These are phyloP conservation scores for Cephus nigrinus DNA, from an alignment of 2,888 invertebrate genomes.

Conservation along the genomic window DNA sequence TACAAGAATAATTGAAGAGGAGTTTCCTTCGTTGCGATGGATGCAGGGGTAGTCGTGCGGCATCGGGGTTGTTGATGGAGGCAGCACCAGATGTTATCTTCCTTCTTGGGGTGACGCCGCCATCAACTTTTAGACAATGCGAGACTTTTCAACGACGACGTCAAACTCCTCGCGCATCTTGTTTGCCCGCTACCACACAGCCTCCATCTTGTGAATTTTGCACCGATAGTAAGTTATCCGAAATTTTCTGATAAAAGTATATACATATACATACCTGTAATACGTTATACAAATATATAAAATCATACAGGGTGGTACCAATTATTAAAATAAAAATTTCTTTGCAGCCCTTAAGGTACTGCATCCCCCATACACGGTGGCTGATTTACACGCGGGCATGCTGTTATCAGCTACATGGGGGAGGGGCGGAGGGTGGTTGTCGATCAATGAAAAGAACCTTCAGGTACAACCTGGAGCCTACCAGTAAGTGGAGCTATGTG, in stretches of 20 bases:
- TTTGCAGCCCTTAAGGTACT: not conserved
- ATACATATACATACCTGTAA: too few species aligned
- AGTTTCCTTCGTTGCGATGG: constrained; percentile 54
- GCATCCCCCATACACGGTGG: too few species aligned
- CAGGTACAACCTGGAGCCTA: not conserved
- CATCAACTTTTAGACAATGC: constrained; percentile 63
- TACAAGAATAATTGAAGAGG: constrained; percentile 62
- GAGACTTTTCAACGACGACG: constrained; percentile 60
- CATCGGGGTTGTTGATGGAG: constrained; percentile 57
- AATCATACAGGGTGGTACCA: too few species aligned
- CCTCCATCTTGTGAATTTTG: constrained; percentile 23
- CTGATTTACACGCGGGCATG: too few species aligned
- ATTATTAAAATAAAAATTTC: not conserved
- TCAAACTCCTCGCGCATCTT: constrained; percentile 53
- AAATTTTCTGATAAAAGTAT: too few species aligned
- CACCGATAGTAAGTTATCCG: not conserved
- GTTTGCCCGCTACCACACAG: constrained; percentile 30
- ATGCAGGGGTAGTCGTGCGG: constrained; percentile 38
- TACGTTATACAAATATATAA: too few species aligned
- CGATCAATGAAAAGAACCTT: too few species aligned
- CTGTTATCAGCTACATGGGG: too few species aligned
- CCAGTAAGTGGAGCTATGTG: not conserved
- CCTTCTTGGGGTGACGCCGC: constrained; percentile 56
- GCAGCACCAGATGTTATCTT: constrained; percentile 61
- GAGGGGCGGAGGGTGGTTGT: too few species aligned